Conservation (phyloP, 1,140 invertebrate genomes). For the Riptortus pedestris region DNA sequence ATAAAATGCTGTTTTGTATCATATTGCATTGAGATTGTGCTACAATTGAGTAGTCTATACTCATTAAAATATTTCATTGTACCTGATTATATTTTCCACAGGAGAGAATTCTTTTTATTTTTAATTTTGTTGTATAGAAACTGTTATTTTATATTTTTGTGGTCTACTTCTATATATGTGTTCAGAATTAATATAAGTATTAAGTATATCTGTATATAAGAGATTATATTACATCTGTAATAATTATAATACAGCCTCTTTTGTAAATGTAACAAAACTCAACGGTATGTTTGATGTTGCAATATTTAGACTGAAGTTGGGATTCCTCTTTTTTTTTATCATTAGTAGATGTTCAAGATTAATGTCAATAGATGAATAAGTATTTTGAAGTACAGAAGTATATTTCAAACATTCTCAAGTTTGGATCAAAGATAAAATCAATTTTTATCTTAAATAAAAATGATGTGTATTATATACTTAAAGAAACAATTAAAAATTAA, state of each 20-base stretch:
- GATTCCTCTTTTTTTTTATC: conserved; percentile 13
- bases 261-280: conserved; percentile 2
- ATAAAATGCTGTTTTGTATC: not conserved
- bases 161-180: conserved; percentile 12
- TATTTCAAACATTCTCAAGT: conserved; percentile 9
- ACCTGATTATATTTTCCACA: conserved; percentile 5
- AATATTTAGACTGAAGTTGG: not conserved
- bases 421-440: too few species aligned
- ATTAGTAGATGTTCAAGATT: not conserved
- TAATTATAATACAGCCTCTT: conserved; percentile 8
- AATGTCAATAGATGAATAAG: conserved; percentile 1
- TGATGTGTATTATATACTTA: too few species aligned
- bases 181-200: conserved; percentile 12
- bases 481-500: too few species aligned
- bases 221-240: not conserved
- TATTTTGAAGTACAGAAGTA: not conserved
- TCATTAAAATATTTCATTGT: conserved; percentile 15
- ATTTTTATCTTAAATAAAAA: too few species aligned
- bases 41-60: not conserved
- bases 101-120: not conserved
- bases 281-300: conserved; percentile 8
- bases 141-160: conserved; percentile 15
- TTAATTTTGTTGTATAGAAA: conserved; percentile 15
- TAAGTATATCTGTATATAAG: conserved; percentile 14
- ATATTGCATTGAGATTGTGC: conserved; percentile 6